Evolutionary conservation across 2,888 invertebrate species (phyloP), one percentile per base, ranked within the genome.

Genomic region (Portevinia maculata): DNA sequence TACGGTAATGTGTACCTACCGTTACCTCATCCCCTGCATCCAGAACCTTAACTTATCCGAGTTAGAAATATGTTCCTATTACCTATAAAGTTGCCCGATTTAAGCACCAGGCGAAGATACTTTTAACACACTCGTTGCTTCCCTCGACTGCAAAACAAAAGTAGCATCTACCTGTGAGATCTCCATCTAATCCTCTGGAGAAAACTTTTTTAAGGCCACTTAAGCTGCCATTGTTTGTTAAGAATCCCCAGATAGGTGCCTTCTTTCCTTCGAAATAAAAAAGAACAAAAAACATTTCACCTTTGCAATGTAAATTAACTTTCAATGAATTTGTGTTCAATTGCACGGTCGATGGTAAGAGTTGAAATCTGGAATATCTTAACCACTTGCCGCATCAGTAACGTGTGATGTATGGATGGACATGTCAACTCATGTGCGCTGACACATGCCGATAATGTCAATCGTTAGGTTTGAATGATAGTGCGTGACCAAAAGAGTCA

Each of bases 241-340:
- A 8, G 30, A 13, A 8, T 44, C 19, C 8, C 19, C n/a, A 8
- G 19, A 9, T 39, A 0, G n/a, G n/a, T n/a, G n/a, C n/a, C n/a
- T 4, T 8, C 5, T 24, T 9, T 39, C 17, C 9, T 32, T 30
- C n/a, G n/a, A n/a, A n/a, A n/a, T n/a, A n/a, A n/a, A n/a, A n/a
- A n/a, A n/a, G n/a, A n/a, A n/a, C n/a, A n/a, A n/a, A n/a, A n/a
- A n/a, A n/a, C n/a, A n/a, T n/a, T n/a, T n/a, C 15, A 1, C n/a
- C 50, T n/a, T 28, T 39, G n/a, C 30, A 52, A 46, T 46, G 46
- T 34, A 67, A 67, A 67, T 67, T 46, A 34, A 55, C 65, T 41
- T 32, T 19, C 9, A 41, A 28, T 15, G n/a, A 48, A 53, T 19
- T 44, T 39, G 15, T n/a, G 28, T 37, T 5, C 62, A 62, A 60